Percentiles rank a stretch among this genome's conserved stretches.
phyloP scores from a whole-genome alignment of 2,888 invertebrate genomes.

The Apantesis nais region DNA sequence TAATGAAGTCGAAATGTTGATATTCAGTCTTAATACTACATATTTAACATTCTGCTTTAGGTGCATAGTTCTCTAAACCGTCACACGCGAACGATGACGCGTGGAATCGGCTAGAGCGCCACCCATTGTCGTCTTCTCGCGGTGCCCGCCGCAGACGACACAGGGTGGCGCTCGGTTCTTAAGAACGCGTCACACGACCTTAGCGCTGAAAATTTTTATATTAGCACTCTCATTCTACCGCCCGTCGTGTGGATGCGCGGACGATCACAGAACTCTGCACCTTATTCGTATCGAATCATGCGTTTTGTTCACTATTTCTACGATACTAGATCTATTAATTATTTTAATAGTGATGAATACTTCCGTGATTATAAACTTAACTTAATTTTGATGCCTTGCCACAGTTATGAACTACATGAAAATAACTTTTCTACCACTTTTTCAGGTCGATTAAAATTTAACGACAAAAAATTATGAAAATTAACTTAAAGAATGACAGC shows the following conservation, averaged over 20 bases:
- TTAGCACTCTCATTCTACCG: too few relatives aligned
- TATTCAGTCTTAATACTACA: not conserved
- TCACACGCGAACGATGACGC: too few relatives aligned
- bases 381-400: not conserved
- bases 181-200: too few relatives aligned
- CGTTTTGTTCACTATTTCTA: not conserved
- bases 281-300: not conserved
- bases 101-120: too few relatives aligned
- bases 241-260: too few relatives aligned
- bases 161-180: too few relatives aligned
- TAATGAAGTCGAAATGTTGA: not conserved
- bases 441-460: not conserved
- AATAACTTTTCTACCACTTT: not conserved
- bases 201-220: too few relatives aligned
- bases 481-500: not conserved
- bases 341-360: constrained; percentile 1
- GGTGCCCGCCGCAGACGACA: too few relatives aligned
- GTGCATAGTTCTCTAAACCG: too few relatives aligned
- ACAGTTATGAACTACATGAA: not conserved
- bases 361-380: not conserved
- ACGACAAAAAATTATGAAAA: not conserved
- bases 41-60: not conserved
- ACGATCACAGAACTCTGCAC: too few relatives aligned
- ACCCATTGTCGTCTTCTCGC: too few relatives aligned
- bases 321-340: too few relatives aligned